phyloP scores from a whole-genome alignment of 2,797 vertebrate genomes.

The Hafferia zeledoni region DNA sequence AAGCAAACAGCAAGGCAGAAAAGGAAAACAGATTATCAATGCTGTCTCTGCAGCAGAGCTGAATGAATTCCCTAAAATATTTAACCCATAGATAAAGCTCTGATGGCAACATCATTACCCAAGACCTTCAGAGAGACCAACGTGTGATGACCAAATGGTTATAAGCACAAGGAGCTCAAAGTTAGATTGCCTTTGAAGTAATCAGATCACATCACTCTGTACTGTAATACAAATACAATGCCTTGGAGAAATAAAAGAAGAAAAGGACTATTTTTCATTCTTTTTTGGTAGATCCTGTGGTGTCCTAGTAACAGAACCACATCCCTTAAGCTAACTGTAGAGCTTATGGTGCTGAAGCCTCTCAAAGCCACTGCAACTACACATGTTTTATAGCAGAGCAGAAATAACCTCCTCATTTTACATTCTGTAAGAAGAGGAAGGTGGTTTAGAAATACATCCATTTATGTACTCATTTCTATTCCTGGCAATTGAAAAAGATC shows the following conservation, averaged over 20 bases:
- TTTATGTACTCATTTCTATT: slow-evolving; percentile 38
- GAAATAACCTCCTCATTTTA: slow-evolving; percentile 36
- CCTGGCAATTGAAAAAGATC: slow-evolving; percentile 38
- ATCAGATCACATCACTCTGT: slow-evolving; percentile 15
- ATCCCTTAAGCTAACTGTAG: not conserved
- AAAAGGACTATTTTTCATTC: not conserved
- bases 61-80: slow-evolving; percentile 35
- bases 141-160: not conserved
- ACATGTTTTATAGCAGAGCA: not conserved
- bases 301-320: not conserved
- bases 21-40: not conserved
- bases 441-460: slow-evolving; percentile 49
- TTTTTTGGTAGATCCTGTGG: not conserved
- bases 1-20: slow-evolving; percentile 17
- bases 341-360: slow-evolving; percentile 7
- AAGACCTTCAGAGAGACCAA: slow-evolving; percentile 21
- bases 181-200: slow-evolving; percentile 36
- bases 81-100: slow-evolving; percentile 2
- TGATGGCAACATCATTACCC: slow-evolving; percentile 14
- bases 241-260: slow-evolving; percentile 49
- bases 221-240: slow-evolving; percentile 22
- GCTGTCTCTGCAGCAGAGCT: not conserved
- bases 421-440: slow-evolving; percentile 42
- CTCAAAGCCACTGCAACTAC: slow-evolving; percentile 1
- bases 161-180: not conserved